Conservation (phyloP, 2,113 vertebrate genomes). For the Alethe diademata region DNA sequence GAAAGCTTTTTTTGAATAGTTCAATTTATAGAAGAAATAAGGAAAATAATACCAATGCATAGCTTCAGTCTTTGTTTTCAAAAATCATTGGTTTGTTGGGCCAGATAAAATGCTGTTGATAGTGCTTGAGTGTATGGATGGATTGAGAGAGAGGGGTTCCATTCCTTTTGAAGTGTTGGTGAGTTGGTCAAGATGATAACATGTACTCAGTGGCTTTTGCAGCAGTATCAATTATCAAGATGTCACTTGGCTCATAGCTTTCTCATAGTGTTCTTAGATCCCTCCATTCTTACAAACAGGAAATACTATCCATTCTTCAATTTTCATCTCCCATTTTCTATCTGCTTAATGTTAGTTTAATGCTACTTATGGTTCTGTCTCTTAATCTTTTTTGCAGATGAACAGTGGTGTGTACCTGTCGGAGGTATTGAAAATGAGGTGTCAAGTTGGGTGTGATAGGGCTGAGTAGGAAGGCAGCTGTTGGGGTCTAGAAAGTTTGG, state of each 20-base stretch:
- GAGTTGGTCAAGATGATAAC: not conserved
- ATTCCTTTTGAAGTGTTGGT: not conserved
- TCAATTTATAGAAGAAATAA: not conserved
- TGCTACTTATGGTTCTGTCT: not conserved
- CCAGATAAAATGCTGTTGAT: not conserved
- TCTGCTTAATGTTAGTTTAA: not conserved
- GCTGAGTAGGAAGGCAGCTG: not conserved
- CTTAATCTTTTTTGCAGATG: not conserved
- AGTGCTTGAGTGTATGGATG: not conserved
- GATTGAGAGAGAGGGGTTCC: not conserved
- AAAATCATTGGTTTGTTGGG: not conserved
- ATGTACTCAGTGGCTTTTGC: not conserved
- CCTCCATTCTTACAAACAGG: not conserved
- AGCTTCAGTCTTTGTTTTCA: not conserved
- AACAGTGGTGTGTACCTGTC: not conserved
- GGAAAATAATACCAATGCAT: not conserved
- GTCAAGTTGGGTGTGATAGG: rapidly evolving
- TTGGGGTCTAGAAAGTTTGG: not conserved
- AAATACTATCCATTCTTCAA: not conserved
- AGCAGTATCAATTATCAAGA: not conserved
- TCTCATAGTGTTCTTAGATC: not conserved
- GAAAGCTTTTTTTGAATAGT: not conserved
- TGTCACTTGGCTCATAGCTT: not conserved
- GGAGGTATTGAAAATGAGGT: not conserved
- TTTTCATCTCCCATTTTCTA: not conserved